phyloP scores from a whole-genome alignment of 2,113 vertebrate genomes.

The Hydrolagus affinis region DNA sequence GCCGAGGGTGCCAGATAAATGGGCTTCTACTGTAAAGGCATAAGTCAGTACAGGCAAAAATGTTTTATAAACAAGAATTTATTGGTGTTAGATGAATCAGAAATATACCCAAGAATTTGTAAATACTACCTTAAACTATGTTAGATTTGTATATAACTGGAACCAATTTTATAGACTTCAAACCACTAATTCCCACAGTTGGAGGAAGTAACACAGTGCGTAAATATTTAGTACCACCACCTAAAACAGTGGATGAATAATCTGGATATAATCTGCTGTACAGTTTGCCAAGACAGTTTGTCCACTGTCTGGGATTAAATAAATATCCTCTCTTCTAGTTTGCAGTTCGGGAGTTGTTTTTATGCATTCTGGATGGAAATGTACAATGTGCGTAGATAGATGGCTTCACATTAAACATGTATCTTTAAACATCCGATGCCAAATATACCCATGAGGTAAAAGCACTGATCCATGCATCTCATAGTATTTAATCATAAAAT shows the following conservation, averaged over 20 bases:
- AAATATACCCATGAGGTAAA: background rate
- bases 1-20: too few species aligned
- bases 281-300: background rate
- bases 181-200: too few species aligned
- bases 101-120: too few species aligned
- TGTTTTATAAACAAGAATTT: too few species aligned
- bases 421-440: background rate
- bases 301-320: background rate
- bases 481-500: background rate
- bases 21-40: too few species aligned
- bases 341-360: background rate
- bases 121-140: too few species aligned
- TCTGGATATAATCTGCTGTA: background rate
- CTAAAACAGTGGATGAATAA: background rate
- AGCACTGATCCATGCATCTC: background rate
- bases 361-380: background rate
- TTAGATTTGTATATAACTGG: too few species aligned
- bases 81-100: too few species aligned
- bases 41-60: too few species aligned
- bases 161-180: too few species aligned
- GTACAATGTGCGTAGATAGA: background rate
- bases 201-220: background rate
- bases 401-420: background rate
- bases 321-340: background rate
- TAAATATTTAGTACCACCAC: background rate